Evolutionary conservation across 2,113 vertebrate genomes (phyloP), one percentile per base, ranked within the genome.

Genomic region (Solea solea): DNA sequence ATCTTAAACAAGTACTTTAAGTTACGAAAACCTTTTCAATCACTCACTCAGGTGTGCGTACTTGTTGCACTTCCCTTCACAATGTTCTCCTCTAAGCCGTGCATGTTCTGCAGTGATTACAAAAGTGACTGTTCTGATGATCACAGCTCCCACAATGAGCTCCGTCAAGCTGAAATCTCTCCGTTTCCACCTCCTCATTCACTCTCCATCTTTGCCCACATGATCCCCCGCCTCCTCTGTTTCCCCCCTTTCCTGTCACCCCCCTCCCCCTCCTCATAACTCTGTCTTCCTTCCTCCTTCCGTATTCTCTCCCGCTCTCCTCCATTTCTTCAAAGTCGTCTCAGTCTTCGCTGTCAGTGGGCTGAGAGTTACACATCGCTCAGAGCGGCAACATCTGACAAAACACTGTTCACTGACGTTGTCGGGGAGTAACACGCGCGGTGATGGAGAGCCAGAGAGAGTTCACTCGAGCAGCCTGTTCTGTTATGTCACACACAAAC

Each of bases 381-480:
- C 87, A 84, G 68, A 86, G 81, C 78, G 8, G 52, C 64, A 84
- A 83, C 86, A 85, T 86, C 86, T 89, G 88, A 91, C 82, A 84
- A 85, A 89, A 72, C 9, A 63, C 72, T 54, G 83, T 64, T 83
- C 74, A 10, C 76, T 79, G 78, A 84, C 87, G 74, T 61, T 80
- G 85, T 86, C 78, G 57, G 54, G 44, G 9, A 69, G 78, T 56
- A 84, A 74, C 80, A 55, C 71, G 5, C 46, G 1, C 65, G 72
- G 78, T 64, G 78, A 90, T 78, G 66, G 69, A 66, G 76, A 82
- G 78, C 85, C 85, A 69, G 69, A 66, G 76, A 82, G 80, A 86
- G 86, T 89, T 89, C 85, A 88, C 78, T 78, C 53, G 64, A 72
- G 86, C 81, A 84, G 78, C 74, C 72, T 34, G 58, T 80, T 73